These are phyloP conservation scores for Magallana angulata DNA, from an alignment of 1,140 invertebrate species.

Conservation along the genomic window DNA sequence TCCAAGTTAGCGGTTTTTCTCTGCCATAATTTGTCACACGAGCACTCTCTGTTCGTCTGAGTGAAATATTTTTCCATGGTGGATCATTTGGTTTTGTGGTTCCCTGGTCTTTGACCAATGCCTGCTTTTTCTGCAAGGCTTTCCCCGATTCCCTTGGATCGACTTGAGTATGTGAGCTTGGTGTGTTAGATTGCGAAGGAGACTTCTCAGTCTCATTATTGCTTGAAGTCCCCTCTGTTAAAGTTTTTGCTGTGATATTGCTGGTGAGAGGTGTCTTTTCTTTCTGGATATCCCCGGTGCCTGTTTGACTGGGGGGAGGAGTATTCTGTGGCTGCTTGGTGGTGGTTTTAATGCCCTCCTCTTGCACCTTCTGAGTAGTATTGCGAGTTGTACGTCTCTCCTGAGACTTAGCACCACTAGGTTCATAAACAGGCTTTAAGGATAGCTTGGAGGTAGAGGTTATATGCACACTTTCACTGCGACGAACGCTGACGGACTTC, in stretches of 20 bases:
- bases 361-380: neutral
- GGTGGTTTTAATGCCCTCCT: conserved; percentile 17
- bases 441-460: conserved; percentile 41
- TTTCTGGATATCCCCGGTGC: neutral
- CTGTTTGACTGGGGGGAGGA: neutral
- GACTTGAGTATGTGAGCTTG: conserved; percentile 5
- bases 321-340: conserved; percentile 45
- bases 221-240: neutral
- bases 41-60: conserved; percentile 57
- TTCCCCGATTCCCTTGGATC: neutral
- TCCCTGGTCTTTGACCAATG: neutral
- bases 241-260: neutral
- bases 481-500: neutral
- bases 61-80: conserved; percentile 55
- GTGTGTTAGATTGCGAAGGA: neutral
- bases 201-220: conserved; percentile 9
- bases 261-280: neutral
- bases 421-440: neutral
- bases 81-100: conserved; percentile 44
- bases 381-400: conserved; percentile 19
- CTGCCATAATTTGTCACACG: conserved; percentile 37
- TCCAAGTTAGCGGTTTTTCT: conserved; percentile 37
- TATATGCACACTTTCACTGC: conserved; percentile 54
- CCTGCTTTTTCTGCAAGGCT: conserved; percentile 19
- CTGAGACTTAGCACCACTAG: conserved; percentile 25